Evolutionary conservation across 2,888 invertebrate species (phyloP).

Genomic region (Rambutsinella grinnellia): DNA sequence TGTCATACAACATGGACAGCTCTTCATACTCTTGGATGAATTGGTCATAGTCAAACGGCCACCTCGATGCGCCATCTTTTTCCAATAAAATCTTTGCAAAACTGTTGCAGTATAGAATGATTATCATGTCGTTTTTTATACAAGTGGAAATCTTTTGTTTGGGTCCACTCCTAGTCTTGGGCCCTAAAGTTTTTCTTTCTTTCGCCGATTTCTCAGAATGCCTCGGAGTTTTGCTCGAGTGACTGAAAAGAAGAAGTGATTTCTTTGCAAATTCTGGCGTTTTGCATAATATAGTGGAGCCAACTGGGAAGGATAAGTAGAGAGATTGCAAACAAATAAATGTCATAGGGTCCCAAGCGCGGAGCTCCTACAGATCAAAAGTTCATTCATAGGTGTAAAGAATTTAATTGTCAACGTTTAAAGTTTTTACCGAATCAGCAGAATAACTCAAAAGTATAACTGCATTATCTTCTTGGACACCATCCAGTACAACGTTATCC

Average conservation of each 20-base stretch:
- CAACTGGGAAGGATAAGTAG: conserved; percentile 59
- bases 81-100: conserved; percentile 56
- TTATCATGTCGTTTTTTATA: conserved; percentile 45
- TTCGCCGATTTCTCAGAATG: not conserved
- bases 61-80: conserved; percentile 41
- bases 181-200: not conserved
- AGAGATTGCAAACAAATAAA: conserved; percentile 58
- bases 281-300: conserved; percentile 58
- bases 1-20: conserved; percentile 29
- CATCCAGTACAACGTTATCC: conserved; percentile 15
- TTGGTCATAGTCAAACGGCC: conserved; percentile 64
- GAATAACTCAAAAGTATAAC: conserved; percentile 59
- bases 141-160: not conserved
- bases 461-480: conserved; percentile 19
- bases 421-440: conserved; percentile 56
- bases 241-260: conserved; percentile 38
- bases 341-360: conserved; percentile 60
- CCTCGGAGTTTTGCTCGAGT: conserved; percentile 31
- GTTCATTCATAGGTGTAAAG: not conserved
- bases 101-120: conserved; percentile 62
- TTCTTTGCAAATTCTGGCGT: conserved; percentile 60
- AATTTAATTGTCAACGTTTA: not conserved
- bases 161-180: not conserved
- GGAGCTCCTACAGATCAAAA: conserved; percentile 54
- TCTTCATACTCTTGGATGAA: conserved; percentile 59